Evolutionary conservation across 2,888 invertebrate genomes (phyloP), one percentile per base, ranked within the genome.

Genomic region (Cantharis nigra): DNA sequence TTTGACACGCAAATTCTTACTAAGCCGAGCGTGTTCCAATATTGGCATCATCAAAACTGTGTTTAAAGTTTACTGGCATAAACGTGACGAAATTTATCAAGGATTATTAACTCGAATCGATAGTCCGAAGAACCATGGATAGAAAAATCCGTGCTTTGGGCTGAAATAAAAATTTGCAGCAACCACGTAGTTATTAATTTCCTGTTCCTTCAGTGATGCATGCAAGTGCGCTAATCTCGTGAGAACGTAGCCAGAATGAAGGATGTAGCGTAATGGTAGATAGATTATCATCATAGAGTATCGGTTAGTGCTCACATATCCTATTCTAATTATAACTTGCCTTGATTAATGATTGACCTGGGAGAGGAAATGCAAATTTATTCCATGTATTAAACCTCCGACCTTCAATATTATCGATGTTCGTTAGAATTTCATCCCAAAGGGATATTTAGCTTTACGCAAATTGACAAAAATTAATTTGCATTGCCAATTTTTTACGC

Each of bases 221-320:
- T 70, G 70, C 70, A 70, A 70, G 49, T 70, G 62, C 70, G 49
- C 33, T 20, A 70, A 70, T 70, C 70, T 49, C 70, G 16, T 18
- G 70, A 70, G 70, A 70, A 70, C 70, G 20, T 9, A 49, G 49
- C 33, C 33, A 20, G 49, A 70, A 70, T 70, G 70, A 67, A 67
- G 70, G 70, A 70, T 70, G 70, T 70, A 70, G 49, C 49, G 49
- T 70, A 62, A 49, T 70, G 70, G 70, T 70, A 70, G 70, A 70
- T 33, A 49, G 70, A 70, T 70, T 70, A 70, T 70, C 70, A 49
- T 49, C 70, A 49, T 49, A 70, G 33, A 33, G 70, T 70, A 70
- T 70, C 70, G 70, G 70, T 70, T 70, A 67, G 70, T 70, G 70
- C 70, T 70, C 70, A 70, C 70, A 70, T 70, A 70, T 70, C 70